Evolutionary conservation across 2,888 invertebrate species (phyloP).

Genomic region (Carcina quercana): DNA sequence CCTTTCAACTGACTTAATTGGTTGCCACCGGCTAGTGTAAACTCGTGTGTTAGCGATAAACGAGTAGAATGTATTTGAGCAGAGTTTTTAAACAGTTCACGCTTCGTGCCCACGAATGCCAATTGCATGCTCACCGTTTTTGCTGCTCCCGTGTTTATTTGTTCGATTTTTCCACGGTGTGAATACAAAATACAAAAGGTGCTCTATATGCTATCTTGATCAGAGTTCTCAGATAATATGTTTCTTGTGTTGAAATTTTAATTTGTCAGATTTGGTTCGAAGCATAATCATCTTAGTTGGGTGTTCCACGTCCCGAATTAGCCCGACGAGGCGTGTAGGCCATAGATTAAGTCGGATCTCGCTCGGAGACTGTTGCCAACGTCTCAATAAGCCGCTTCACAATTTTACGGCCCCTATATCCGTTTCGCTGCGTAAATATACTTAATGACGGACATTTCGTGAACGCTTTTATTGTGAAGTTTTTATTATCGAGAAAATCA

Average conservation of each 20-base stretch:
- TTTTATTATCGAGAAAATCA: slow-evolving; percentile 71
- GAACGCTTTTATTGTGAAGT: slow-evolving; percentile 71
- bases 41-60: slow-evolving; percentile 55
- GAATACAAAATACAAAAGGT: slow-evolving; percentile 49
- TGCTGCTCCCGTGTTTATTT: slow-evolving; percentile 47
- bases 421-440: slow-evolving; percentile 70
- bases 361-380: slow-evolving; percentile 54
- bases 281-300: slow-evolving; percentile 35
- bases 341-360: slow-evolving; percentile 53
- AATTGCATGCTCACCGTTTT: slow-evolving; percentile 45
- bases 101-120: slow-evolving; percentile 42
- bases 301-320: slow-evolving; percentile 38
- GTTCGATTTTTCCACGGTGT: slow-evolving; percentile 47
- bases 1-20: slow-evolving; percentile 60
- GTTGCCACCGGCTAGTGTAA: slow-evolving; percentile 55
- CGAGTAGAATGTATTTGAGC: slow-evolving; percentile 52
- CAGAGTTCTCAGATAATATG: slow-evolving; percentile 41
- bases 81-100: slow-evolving; percentile 35
- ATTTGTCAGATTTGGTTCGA: slow-evolving; percentile 40
- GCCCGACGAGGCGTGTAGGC: slow-evolving; percentile 38
- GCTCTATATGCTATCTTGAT: slow-evolving; percentile 39
- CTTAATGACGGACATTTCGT: slow-evolving; percentile 72
- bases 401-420: slow-evolving; percentile 69
- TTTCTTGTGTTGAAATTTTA: slow-evolving; percentile 42
- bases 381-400: slow-evolving; percentile 66